A percentile compares a stretch with the other conserved stretches of the same genome.
Conservation (phyloP, 2,113 vertebrate species). For the Gasterosteus nipponicus region DNA sequence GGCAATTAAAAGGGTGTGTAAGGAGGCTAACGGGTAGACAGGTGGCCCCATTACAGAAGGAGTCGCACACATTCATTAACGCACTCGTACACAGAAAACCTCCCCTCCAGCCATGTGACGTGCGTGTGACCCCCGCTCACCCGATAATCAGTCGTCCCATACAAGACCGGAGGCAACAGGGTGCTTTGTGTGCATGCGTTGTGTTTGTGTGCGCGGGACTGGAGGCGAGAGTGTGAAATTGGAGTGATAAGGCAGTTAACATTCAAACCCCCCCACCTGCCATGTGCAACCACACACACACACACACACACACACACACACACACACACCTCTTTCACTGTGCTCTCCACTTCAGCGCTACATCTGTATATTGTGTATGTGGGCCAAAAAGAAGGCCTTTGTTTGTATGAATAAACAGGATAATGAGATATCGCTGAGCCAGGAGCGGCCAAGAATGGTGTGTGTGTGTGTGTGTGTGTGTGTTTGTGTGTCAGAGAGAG, state of each 20-base stretch:
- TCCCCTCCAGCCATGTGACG: conserved; percentile 67
- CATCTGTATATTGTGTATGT: conserved; percentile 11
- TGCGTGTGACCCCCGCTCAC: conserved; percentile 22
- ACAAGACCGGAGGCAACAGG: conserved; percentile 65
- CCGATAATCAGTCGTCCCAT: conserved; percentile 70
- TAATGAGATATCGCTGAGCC: conserved; percentile 50
- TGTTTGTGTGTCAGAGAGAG: neutral
- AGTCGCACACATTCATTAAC: conserved; percentile 57
- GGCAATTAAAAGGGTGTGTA: conserved; percentile 80
- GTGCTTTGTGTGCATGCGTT: conserved; percentile 51
- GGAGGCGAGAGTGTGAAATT: conserved; percentile 73
- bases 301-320: conserved; percentile 1
- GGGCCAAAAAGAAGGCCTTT: conserved; percentile 14
- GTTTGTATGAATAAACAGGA: conserved; percentile 47
- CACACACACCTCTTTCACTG: conserved; percentile 8
- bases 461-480: neutral
- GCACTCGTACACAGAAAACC: conserved; percentile 53
- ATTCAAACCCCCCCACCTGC: conserved; percentile 64
- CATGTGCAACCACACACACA: conserved; percentile 19
- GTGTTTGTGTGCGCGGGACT: conserved; percentile 52
- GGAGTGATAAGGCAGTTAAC: conserved; percentile 73
- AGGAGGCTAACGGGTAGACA: conserved; percentile 82
- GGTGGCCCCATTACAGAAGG: conserved; percentile 79
- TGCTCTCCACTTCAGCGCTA: neutral
- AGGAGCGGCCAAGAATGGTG: neutral